Conservation (phyloP, 2,888 invertebrate genomes). For the Parasteatoda lunata region DNA sequence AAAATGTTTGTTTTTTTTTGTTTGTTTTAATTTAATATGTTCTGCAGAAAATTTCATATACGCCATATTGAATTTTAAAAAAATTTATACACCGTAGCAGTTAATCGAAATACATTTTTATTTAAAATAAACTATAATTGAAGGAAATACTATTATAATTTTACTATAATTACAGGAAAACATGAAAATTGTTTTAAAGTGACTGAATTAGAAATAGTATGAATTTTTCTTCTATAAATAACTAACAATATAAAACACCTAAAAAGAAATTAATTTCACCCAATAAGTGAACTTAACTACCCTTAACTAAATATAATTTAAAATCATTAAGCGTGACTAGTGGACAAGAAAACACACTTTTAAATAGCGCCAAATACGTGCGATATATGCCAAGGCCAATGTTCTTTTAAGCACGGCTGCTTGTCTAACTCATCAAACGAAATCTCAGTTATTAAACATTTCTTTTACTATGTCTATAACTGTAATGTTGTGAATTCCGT, state of each 20-base stretch:
- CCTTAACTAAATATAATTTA: conserved; percentile 16
- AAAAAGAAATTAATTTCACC: background rate
- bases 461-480: background rate
- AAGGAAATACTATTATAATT: no score
- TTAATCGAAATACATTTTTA: no score
- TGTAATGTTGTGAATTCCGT: background rate
- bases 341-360: conserved; percentile 1
- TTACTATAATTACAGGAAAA: no score
- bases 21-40: no score
- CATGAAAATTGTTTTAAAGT: no score
- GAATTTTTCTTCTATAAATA: no score
- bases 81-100: no score
- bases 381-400: conserved; percentile 45
- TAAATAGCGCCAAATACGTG: background rate
- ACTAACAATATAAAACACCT: background rate
- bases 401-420: conserved; percentile 27
- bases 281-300: background rate
- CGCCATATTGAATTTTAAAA: no score
- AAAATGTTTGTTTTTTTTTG: no score
- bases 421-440: background rate
- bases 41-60: no score
- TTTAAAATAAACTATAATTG: no score
- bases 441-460: background rate
- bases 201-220: no score
- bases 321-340: conserved; percentile 27